Evolutionary conservation across 2,797 vertebrate genomes (phyloP).

Genomic region (Aldrovandia affinis): DNA sequence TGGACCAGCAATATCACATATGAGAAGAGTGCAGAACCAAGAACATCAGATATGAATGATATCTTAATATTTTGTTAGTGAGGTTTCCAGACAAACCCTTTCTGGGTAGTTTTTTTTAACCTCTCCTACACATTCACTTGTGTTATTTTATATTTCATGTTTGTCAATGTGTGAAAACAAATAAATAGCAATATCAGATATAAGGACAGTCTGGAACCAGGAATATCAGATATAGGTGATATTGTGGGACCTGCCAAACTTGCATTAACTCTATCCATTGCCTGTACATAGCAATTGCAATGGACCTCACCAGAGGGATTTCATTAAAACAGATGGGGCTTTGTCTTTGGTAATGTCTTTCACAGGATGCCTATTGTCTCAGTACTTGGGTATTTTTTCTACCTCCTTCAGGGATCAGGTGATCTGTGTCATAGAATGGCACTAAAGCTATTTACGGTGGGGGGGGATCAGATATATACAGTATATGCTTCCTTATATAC

Average conservation of each 20-base stretch:
- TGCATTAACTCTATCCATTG: not conserved
- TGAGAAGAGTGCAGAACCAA: too few relatives aligned
- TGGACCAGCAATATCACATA: too few relatives aligned
- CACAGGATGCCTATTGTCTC: not conserved
- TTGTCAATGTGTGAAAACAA: too few relatives aligned
- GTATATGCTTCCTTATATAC: not conserved
- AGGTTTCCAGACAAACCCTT: too few relatives aligned
- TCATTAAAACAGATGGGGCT: not conserved
- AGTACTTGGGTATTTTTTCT: not conserved
- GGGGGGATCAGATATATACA: not conserved
- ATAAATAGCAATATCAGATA: not conserved
- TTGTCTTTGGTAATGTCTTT: not conserved
- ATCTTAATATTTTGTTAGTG: too few relatives aligned
- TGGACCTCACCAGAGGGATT: not conserved
- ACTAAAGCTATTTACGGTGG: not conserved
- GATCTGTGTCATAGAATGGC: not conserved
- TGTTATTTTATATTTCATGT: too few relatives aligned
- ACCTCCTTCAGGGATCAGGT: not conserved
- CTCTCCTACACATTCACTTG: too few relatives aligned
- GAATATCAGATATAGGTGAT: not conserved
- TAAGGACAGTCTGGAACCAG: not conserved
- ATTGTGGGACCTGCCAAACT: not conserved
- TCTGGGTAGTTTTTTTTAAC: too few relatives aligned
- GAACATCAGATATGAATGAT: too few relatives aligned
- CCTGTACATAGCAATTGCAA: not conserved